phyloP scores from a whole-genome alignment of 2,888 invertebrate species.

The Punctoribates punctum region DNA sequence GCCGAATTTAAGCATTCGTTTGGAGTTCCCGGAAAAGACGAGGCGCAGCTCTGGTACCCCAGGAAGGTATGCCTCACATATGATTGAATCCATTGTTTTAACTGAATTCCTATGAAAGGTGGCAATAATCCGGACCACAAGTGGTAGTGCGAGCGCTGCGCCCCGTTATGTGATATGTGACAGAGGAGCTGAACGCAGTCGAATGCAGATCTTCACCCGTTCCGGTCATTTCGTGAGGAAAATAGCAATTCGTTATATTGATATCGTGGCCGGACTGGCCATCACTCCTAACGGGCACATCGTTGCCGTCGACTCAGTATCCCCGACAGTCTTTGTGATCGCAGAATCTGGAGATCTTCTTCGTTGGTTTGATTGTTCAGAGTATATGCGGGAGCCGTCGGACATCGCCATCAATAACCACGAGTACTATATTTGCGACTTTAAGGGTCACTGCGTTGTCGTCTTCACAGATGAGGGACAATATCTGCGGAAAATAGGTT shows the following conservation, averaged over 20 bases:
- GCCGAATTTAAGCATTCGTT: conserved; percentile 82
- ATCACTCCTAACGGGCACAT: conserved; percentile 88
- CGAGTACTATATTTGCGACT: conserved; percentile 81
- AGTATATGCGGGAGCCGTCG: conserved; percentile 95
- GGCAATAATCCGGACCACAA: conserved; percentile 39
- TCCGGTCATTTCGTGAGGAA: conserved; percentile 93
- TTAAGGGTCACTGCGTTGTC: conserved; percentile 95
- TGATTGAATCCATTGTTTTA: neutral
- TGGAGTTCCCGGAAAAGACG: conserved; percentile 89
- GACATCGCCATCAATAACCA: conserved; percentile 87
- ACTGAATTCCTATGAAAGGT: conserved; percentile 26
- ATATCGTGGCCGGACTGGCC: conserved; percentile 79
- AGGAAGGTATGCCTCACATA: conserved; percentile 76
- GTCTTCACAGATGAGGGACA: conserved; percentile 91
- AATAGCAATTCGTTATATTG: conserved; percentile 70
- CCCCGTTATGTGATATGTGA: conserved; percentile 79
- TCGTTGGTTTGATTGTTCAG: conserved; percentile 96
- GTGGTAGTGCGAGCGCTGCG: neutral
- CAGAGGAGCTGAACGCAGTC: conserved; percentile 89
- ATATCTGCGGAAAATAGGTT: conserved; percentile 87
- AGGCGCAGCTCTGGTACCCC: conserved; percentile 95
- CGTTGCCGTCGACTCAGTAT: conserved; percentile 94
- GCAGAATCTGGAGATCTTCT: conserved; percentile 86
- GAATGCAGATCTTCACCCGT: conserved; percentile 96
- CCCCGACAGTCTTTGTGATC: conserved; percentile 91